Percentiles rank a stretch among this genome's conserved stretches.
Evolutionary conservation across 2,888 invertebrate genomes (phyloP).

Genomic region (Lamellibrachia columna): DNA sequence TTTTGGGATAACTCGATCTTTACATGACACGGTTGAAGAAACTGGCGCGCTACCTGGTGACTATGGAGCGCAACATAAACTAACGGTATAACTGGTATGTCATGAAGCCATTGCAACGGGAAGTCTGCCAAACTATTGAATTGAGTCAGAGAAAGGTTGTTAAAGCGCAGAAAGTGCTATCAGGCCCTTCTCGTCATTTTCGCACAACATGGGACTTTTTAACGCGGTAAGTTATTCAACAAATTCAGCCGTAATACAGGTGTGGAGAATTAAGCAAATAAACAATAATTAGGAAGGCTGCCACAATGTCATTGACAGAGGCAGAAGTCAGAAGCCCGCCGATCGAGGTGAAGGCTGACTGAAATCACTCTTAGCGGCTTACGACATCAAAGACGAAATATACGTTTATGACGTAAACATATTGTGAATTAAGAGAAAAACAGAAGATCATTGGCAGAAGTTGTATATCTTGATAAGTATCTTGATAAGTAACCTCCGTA

Average conservation of each 20-base stretch:
- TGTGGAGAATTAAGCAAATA: neutral
- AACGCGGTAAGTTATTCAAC: neutral
- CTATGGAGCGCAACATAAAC: neutral
- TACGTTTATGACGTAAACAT: too few relatives aligned
- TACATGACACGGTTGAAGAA: neutral
- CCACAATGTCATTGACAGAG: neutral
- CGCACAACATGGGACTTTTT: neutral
- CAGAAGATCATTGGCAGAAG: neutral
- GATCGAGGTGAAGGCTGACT: neutral
- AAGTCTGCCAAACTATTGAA: neutral
- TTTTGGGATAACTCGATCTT: too few relatives aligned
- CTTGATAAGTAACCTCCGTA: too few relatives aligned
- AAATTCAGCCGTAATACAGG: neutral
- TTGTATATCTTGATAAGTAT: neutral
- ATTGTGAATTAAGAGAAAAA: neutral
- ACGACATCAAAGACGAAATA: neutral
- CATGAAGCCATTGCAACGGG: neutral
- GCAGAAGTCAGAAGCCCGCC: neutral
- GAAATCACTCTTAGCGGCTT: neutral
- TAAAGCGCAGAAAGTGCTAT: neutral
- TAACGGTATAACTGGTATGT: slow-evolving; percentile 16
- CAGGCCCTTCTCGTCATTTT: neutral
- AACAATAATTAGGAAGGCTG: neutral
- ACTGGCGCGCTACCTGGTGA: neutral
- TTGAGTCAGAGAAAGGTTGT: too few relatives aligned